Evolutionary conservation across 2,113 vertebrate genomes (phyloP).

Genomic region (Chinchilla lanigera): DNA sequence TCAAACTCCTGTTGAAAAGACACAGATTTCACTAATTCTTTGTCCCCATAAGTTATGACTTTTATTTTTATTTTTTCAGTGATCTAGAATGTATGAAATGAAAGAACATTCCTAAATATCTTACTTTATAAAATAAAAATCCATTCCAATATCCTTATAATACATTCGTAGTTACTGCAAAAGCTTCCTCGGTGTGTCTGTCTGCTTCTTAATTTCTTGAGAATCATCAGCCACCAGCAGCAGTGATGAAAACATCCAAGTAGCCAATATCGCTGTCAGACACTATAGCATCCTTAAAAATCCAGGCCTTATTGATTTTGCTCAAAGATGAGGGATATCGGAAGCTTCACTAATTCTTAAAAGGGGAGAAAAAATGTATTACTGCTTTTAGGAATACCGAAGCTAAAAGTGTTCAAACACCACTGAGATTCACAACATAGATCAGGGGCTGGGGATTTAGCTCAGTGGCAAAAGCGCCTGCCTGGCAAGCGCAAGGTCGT

Average conservation of each 20-base stretch:
- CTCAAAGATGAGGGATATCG: slow-evolving; percentile 53
- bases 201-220: neutral
- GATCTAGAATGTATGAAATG: neutral
- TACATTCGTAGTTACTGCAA: neutral
- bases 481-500: too few species aligned
- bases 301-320: slow-evolving; percentile 56
- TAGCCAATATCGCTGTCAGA: slow-evolving; percentile 31
- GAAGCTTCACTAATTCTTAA: slow-evolving; percentile 65
- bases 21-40: neutral
- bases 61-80: neutral
- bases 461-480: too few species aligned
- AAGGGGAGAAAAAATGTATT: slow-evolving; percentile 29
- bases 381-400: slow-evolving; percentile 50
- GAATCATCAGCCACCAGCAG: neutral
- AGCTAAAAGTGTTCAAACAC: slow-evolving; percentile 61
- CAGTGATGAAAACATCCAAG: slow-evolving; percentile 30
- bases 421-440: slow-evolving; percentile 62
- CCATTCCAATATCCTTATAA: neutral
- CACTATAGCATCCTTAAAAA: slow-evolving; percentile 39
- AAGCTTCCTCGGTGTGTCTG: neutral
- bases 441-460: too few species aligned
- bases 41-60: neutral
- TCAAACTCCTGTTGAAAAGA: neutral
- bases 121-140: neutral
- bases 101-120: neutral